A percentile compares a stretch with the other conserved stretches of the same genome.
These are phyloP conservation scores for Ormyrus thymus DNA, from an alignment of 2,888 invertebrate species.

Conservation along the genomic window DNA sequence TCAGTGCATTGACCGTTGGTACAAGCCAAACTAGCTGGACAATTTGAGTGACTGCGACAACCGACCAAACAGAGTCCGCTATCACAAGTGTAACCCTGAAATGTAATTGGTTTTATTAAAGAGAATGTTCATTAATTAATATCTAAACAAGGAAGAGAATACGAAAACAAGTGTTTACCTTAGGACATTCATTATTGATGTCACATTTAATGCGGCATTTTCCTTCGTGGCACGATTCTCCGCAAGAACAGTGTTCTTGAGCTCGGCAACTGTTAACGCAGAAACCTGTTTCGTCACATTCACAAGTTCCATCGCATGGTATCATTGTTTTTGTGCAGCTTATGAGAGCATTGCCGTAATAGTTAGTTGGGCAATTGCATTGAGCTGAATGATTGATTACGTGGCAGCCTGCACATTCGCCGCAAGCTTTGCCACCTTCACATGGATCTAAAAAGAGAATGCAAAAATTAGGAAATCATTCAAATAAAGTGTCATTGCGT, in stretches of 20 bases:
- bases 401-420: slow-evolving; percentile 88
- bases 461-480: background rate
- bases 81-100: slow-evolving; percentile 85
- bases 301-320: slow-evolving; percentile 85
- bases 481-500: background rate
- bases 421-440: slow-evolving; percentile 83
- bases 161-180: slow-evolving; percentile 65
- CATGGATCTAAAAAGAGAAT: slow-evolving; percentile 82
- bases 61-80: slow-evolving; percentile 86
- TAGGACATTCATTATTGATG: slow-evolving; percentile 80
- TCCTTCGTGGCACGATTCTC: slow-evolving; percentile 85
- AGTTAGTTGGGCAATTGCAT: slow-evolving; percentile 89
- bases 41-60: slow-evolving; percentile 87
- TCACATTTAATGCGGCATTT: slow-evolving; percentile 86
- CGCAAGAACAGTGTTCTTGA: slow-evolving; percentile 86
- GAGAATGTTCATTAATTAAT: background rate
- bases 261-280: slow-evolving; percentile 83
- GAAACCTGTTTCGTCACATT: slow-evolving; percentile 88
- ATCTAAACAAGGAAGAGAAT: too few species aligned
- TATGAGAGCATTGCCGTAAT: slow-evolving; percentile 87
- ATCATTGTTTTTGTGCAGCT: slow-evolving; percentile 85
- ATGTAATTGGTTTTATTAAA: slow-evolving; percentile 56
- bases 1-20: slow-evolving; percentile 82
- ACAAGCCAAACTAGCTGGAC: slow-evolving; percentile 86
- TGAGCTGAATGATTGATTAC: slow-evolving; percentile 90